phyloP scores from a whole-genome alignment of 2,888 invertebrate genomes.

The Ochlodes sylvanus region DNA sequence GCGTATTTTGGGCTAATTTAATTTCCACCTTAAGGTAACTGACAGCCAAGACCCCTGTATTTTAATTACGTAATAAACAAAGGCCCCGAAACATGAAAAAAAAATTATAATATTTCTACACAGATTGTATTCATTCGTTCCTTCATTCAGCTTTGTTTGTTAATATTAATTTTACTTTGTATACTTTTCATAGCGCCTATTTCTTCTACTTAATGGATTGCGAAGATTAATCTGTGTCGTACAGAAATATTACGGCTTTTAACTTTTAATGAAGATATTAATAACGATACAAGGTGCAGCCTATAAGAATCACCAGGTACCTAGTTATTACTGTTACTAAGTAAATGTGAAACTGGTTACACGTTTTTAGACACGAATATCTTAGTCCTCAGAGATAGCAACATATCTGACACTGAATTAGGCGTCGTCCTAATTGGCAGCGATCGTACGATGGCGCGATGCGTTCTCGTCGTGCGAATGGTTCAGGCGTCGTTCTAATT shows the following conservation, averaged over 20 bases:
- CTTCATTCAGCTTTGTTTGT: conserved; percentile 26
- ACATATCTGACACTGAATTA: too few species aligned
- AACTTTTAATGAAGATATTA: conserved; percentile 32
- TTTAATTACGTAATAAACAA: conserved; percentile 24
- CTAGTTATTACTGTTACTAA: not conserved
- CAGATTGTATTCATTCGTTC: conserved; percentile 26
- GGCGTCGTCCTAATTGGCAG: too few species aligned
- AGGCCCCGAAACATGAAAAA: conserved; percentile 19
- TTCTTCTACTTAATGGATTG: conserved; percentile 32
- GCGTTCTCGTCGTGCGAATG: too few species aligned
- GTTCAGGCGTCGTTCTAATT: too few species aligned
- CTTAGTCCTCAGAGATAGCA: too few species aligned
- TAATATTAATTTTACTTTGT: conserved; percentile 33
- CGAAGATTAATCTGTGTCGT: conserved; percentile 33
- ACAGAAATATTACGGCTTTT: conserved; percentile 35
- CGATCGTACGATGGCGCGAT: too few species aligned
- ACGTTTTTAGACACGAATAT: too few species aligned
- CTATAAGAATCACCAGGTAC: not conserved
- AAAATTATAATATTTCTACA: conserved; percentile 25
- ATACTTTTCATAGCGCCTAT: conserved; percentile 32
- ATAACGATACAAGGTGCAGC: conserved; percentile 16
- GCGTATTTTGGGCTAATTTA: too few species aligned
- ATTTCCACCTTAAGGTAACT: not conserved
- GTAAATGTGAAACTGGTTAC: too few species aligned
- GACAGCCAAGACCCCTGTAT: conserved; percentile 7